Evolutionary conservation across 2,797 vertebrate species (phyloP), one percentile per base, ranked within the genome.

Genomic region (Myiothlypis chrysogaster): DNA sequence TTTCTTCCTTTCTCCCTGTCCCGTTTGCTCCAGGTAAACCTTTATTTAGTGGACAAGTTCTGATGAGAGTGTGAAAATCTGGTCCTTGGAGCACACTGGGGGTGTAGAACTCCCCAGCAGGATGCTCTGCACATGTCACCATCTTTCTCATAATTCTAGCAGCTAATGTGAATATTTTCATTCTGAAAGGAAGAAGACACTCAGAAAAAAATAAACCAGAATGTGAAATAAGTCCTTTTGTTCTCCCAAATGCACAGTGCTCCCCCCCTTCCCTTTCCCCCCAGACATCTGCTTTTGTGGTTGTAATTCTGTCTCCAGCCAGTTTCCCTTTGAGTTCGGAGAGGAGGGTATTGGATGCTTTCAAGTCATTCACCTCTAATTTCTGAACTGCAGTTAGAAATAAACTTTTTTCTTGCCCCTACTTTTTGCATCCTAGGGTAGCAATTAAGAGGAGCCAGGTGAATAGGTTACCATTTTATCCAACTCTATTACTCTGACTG

Each of bases 401-500:
- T 63, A 95, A 96, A 96, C 76, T 87, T 94, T 93, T 80, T 94
- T 82, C 78, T 92, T 95, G 69, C 47, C 85, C 92, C 69, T 72
- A 65, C 73, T 95, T 96, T 60, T 89, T 97, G 92, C 63, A 80
- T 97, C 97, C 92, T 94, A 91, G 91, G 93, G 95, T 86, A 96
- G 93, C 94, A 98, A 98, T 98, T 98, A 97, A 89, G 93, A 96
- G 91, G 72, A 72, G 30, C 89, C 27, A 59, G 87, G 96, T 98
- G 96, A 97, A 84, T 75, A 97, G 96, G 95, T 97, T 97, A 97
- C 83, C 91, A 85, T 97, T 98, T 98, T 97, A 96, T 97, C 92
- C 94, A 89, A 92, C 97, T 97, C 94, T 97, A 90, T 97, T 97
- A 97, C 92, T 97, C 96, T 98, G 97, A 97, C 91, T 96, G 96